Evolutionary conservation across 2,888 invertebrate species (phyloP), one percentile per base, ranked within the genome.

Genomic region (Eristalinus aeneus): DNA sequence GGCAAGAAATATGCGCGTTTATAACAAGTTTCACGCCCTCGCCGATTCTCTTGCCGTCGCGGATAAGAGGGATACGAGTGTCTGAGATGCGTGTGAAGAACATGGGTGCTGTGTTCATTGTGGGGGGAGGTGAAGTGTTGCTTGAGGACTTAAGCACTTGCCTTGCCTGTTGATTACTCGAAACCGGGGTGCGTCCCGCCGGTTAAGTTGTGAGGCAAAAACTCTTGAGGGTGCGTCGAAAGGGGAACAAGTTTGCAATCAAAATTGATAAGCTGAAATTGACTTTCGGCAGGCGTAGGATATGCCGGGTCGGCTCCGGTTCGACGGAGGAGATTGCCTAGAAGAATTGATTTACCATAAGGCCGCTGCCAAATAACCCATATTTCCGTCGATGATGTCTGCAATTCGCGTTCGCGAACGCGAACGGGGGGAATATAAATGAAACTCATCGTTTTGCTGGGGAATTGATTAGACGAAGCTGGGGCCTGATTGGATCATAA

Each of bases 301-400:
- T 23, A 63, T 23, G 68, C 46, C 23, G 31, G 39, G 56, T 27
- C 82, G 67, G 61, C 72, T 82, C 73, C 39, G 78, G 34, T 68
- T 60, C 22, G 46, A 8, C 53, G 79, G 64, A 74, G 79, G 64
- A 79, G 79, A 83, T 79, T 74, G 74, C 69, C 78, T 79, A 79
- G 79, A 74, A 83, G 79, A 83, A 74, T 74, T 79, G 83, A 83
- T 83, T 83, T 74, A 74, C 68, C 79, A 74, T 79, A 69, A 69
- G 20, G 56, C 56, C 11, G 56, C 64, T 67, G 72, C 34, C 54
- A 78, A 73, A 83, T 68, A 64, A 69, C 58, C 67, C 82, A 68
- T 46, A 46, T 82, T 63, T 61, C 61, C 27, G 16, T 20, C 27
- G 67, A 77, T 78, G 67, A 31, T 34, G 65, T 46, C 20, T 11